Percentiles rank a stretch among this genome's conserved stretches.
phyloP scores from a whole-genome alignment of 2,888 invertebrate species.

The Drosophila meridionalis region DNA sequence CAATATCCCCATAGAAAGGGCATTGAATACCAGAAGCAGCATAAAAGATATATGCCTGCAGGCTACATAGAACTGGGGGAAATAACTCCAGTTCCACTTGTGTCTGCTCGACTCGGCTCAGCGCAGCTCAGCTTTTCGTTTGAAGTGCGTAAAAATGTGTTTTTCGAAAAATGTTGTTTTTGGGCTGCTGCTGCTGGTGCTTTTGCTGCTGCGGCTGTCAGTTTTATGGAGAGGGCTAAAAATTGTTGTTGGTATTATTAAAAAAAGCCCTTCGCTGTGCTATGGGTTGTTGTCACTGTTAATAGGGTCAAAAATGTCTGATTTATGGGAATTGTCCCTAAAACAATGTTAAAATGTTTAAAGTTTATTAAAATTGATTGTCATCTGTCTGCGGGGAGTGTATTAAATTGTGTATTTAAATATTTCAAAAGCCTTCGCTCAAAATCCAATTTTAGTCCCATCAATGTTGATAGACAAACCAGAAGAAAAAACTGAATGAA shows the following conservation, averaged over 20 bases:
- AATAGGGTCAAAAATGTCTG: slow-evolving; percentile 64
- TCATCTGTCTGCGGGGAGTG: slow-evolving; percentile 26
- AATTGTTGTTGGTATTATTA: slow-evolving; percentile 6
- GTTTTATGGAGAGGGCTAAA: slow-evolving; percentile 12
- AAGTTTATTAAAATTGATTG: slow-evolving; percentile 61
- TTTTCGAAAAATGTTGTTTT: slow-evolving; percentile 42
- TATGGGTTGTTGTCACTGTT: slow-evolving; percentile 42
- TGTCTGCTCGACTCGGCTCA: slow-evolving; percentile 7
- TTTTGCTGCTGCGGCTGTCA: slow-evolving; percentile 54
- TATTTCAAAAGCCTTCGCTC: slow-evolving; percentile 27
- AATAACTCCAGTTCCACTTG: slow-evolving; percentile 45
- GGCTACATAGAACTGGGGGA: slow-evolving; percentile 31
- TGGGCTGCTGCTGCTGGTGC: slow-evolving; percentile 8
- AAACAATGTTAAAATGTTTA: slow-evolving; percentile 32
- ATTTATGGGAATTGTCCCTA: slow-evolving; percentile 54
- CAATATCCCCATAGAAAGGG: not conserved
- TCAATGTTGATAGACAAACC: slow-evolving; percentile 17
- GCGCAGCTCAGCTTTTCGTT: slow-evolving; percentile 37
- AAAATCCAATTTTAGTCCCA: slow-evolving; percentile 40
- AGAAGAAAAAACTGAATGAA: slow-evolving; percentile 1
- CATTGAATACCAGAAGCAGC: slow-evolving; percentile 27
- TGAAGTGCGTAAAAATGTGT: slow-evolving; percentile 67
- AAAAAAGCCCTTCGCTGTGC: slow-evolving; percentile 29
- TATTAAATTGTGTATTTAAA: slow-evolving; percentile 32
- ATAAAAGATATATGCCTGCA: slow-evolving; percentile 22